Evolutionary conservation across 2,888 invertebrate species (phyloP).

Genomic region (Incurvaria masculella): DNA sequence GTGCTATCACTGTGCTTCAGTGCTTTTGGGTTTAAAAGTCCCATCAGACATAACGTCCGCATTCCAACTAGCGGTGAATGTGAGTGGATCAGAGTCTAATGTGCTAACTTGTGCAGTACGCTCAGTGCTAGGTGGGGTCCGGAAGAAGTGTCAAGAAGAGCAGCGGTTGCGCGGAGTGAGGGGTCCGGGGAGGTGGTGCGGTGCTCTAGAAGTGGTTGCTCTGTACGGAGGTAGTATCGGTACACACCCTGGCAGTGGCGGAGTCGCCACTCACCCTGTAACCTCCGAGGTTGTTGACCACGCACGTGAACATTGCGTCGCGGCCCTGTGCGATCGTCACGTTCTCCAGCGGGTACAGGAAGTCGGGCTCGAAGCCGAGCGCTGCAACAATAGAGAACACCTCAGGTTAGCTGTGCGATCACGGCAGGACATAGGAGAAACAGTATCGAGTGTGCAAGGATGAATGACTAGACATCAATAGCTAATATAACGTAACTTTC

Average conservation of each 20-base stretch:
- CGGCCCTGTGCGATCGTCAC: constrained; percentile 79
- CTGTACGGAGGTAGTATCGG: constrained; percentile 52
- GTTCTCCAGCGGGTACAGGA: constrained; percentile 76
- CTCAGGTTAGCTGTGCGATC: no score
- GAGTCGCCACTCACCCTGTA: constrained; percentile 91
- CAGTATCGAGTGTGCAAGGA: no score
- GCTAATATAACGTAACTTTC: no score
- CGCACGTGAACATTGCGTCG: constrained; percentile 81
- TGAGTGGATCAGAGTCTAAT: no score
- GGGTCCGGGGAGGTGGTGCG: constrained; percentile 32
- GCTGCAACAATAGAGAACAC: constrained; percentile 66
- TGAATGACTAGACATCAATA: no score
- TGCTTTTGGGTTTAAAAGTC: no score
- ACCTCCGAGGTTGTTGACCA: constrained; percentile 80
- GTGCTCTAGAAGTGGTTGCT: constrained; percentile 44
- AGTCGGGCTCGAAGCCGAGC: constrained; percentile 75
- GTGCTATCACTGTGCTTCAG: no score
- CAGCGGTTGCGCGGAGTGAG: background rate
- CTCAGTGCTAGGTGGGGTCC: no score
- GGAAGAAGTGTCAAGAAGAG: background rate
- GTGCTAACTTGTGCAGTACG: background rate
- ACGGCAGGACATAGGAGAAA: no score
- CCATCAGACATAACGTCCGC: no score
- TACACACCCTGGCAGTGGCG: constrained; percentile 84
- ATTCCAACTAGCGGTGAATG: no score